phyloP scores from a whole-genome alignment of 2,888 invertebrate species.

The Synanthedon tipuliformis region DNA sequence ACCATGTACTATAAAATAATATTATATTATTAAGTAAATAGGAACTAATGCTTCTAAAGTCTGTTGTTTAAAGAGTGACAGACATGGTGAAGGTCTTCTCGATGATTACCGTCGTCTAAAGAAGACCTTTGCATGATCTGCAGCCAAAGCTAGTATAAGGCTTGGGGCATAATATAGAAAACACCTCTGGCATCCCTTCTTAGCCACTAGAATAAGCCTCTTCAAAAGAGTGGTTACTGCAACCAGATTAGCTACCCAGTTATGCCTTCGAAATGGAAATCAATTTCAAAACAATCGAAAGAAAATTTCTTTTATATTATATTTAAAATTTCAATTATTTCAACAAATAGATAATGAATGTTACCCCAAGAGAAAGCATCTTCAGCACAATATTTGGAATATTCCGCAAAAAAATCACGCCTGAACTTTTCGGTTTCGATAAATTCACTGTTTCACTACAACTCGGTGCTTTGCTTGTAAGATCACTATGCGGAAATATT shows the following conservation, averaged over 20 bases:
- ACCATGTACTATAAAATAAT: constrained; percentile 34
- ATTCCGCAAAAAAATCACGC: constrained; percentile 12
- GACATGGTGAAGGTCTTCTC: not conserved
- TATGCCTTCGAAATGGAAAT: too few relatives aligned
- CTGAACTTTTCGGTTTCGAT: constrained; percentile 27
- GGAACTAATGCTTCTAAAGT: not conserved
- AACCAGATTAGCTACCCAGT: too few relatives aligned
- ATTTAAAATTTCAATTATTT: constrained; percentile 4
- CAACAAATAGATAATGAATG: constrained; percentile 7
- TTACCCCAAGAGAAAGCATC: constrained; percentile 49
- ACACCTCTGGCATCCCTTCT: too few relatives aligned
- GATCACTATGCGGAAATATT: constrained; percentile 52
- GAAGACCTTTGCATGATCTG: too few relatives aligned
- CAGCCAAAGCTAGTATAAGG: too few relatives aligned
- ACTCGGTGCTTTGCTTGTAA: constrained; percentile 7
- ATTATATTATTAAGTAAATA: not conserved
- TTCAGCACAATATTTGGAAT: constrained; percentile 32
- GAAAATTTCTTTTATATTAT: too few relatives aligned
- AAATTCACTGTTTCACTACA: constrained; percentile 38
- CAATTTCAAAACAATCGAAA: too few relatives aligned
- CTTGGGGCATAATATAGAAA: too few relatives aligned
- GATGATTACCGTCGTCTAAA: too few relatives aligned
- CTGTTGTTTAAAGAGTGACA: not conserved
- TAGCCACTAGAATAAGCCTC: too few relatives aligned
- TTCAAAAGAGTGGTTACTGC: constrained; percentile 5